Base-by-base conservation (phyloP, 2,113 vertebrate species). In the Colinus virginianus region DNA sequence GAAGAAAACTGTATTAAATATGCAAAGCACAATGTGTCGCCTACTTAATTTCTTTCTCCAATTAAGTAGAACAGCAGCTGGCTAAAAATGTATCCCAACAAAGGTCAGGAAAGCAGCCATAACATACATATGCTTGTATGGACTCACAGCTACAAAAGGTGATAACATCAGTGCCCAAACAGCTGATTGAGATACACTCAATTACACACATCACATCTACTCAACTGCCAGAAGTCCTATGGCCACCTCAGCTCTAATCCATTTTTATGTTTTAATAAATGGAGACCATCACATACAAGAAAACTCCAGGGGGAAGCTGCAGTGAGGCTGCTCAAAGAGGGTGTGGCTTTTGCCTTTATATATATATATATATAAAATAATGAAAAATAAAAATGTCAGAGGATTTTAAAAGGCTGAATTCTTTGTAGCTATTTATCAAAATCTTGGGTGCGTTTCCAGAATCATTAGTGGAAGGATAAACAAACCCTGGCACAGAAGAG, bases 171-270 rank as follows among this genome's bases (percentile, higher is more conserved):
- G 42, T 12, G 23, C 43, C n/a, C 82, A n/a, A 75, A 67, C n/a
- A 48, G 32, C 36, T 18, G 36, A 55, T 13, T 9, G 8, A 48
- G 17, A 32, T 18, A 23, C 0, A 21, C 15, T 11, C 84, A 87
- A 49, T 77, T 9, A 59, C 0, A 79, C 38, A 13, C 71, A 63
- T 30, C 61, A 46, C 59, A 34, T 59, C 34, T 17, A 10, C 70
- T 49, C 9, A 23, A 4, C 6, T 32, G 5, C 22, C 42, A 8
- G 0, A 30, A 51, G 6, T 34, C 38, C n/a, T 4, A 3, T 2
- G 30, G 42, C 20, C 38, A 43, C 70, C 28, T 19, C 62, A 53
- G 16, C 20, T 19, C 80, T 18, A 18, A 86, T 1, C 26, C 13
- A 9, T 53, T 42, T n/a, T 7, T 38, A 9, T 38, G 81, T 48